Evolutionary conservation across 2,113 vertebrate species (phyloP).

Genomic region (Petromus typicus): DNA sequence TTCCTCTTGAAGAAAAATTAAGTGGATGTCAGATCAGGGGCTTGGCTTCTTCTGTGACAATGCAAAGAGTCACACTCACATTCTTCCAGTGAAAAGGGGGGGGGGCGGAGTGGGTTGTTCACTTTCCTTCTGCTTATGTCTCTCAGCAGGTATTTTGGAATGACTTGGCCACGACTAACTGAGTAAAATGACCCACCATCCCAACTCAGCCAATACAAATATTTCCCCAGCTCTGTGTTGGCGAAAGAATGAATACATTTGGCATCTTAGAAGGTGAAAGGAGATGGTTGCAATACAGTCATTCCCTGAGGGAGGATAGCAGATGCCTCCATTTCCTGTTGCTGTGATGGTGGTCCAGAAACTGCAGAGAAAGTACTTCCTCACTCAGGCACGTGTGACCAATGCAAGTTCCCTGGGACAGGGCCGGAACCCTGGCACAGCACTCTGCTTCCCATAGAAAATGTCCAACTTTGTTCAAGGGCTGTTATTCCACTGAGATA

Average conservation of each 20-base stretch:
- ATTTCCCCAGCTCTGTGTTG: constrained; percentile 62
- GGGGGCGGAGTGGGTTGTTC: neutral
- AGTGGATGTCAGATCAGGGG: constrained; percentile 48
- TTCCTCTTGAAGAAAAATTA: constrained; percentile 67
- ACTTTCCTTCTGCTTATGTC: constrained; percentile 52
- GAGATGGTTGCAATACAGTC: constrained; percentile 60
- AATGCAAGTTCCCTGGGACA: neutral
- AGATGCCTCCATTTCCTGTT: constrained; percentile 67
- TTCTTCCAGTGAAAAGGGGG: constrained; percentile 18
- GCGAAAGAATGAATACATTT: constrained; percentile 70
- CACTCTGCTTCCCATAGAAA: constrained; percentile 39
- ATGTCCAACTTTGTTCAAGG: neutral
- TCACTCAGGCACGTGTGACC: constrained; percentile 10
- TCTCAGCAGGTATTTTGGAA: constrained; percentile 66
- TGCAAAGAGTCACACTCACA: constrained; percentile 38
- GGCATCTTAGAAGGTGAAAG: constrained; percentile 70
- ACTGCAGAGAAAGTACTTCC: constrained; percentile 48
- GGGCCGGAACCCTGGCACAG: neutral
- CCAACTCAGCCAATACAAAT: constrained; percentile 77
- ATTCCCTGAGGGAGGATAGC: constrained; percentile 63
- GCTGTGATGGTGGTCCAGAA: constrained; percentile 69
- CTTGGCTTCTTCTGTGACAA: constrained; percentile 59
- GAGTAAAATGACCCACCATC: constrained; percentile 66
- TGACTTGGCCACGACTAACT: constrained; percentile 33
- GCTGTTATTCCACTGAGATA: neutral